Evolutionary conservation across 2,113 vertebrate genomes (phyloP).

Genomic region (Coryphaenoides rupestris): DNA sequence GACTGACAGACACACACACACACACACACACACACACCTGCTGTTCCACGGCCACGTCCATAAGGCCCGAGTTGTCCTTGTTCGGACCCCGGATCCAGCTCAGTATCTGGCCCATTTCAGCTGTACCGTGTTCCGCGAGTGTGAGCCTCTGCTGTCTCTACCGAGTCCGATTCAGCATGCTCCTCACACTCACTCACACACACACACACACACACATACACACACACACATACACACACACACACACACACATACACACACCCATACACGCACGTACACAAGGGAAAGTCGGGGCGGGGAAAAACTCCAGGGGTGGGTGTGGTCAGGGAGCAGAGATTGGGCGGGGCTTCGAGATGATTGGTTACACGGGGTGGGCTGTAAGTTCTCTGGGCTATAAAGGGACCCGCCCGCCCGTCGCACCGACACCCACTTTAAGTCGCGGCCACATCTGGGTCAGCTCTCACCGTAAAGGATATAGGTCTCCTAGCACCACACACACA

Average conservation of each 20-base stretch:
- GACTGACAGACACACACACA: neutral
- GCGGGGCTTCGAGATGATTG: slow-evolving; percentile 15
- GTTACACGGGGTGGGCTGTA: slow-evolving; percentile 29
- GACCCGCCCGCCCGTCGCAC: slow-evolving; percentile 34
- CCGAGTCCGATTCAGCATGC: slow-evolving; percentile 56
- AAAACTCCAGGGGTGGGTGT: slow-evolving; percentile 24
- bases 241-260: slow-evolving; percentile 28
- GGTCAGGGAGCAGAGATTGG: slow-evolving; percentile 25
- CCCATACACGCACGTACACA: too few species aligned
- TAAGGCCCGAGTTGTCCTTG: slow-evolving; percentile 47
- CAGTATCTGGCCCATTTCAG: slow-evolving; percentile 71
- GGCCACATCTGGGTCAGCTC: too few species aligned
- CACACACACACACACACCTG: slow-evolving; percentile 56
- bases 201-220: slow-evolving; percentile 10
- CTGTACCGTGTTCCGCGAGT: slow-evolving; percentile 32
- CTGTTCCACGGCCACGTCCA: slow-evolving; percentile 68
- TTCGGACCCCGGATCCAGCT: slow-evolving; percentile 69
- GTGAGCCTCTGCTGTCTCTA: slow-evolving; percentile 52
- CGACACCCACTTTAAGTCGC: slow-evolving; percentile 29
- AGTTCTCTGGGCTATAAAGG: slow-evolving; percentile 54
- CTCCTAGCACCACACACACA: too few species aligned
- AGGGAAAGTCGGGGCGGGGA: slow-evolving; percentile 1
- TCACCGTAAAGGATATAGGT: too few species aligned
- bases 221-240: slow-evolving; percentile 22
- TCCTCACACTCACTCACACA: slow-evolving; percentile 45